These are phyloP conservation scores for Eilema depressum DNA, from an alignment of 2,888 invertebrate species.

Conservation along the genomic window DNA sequence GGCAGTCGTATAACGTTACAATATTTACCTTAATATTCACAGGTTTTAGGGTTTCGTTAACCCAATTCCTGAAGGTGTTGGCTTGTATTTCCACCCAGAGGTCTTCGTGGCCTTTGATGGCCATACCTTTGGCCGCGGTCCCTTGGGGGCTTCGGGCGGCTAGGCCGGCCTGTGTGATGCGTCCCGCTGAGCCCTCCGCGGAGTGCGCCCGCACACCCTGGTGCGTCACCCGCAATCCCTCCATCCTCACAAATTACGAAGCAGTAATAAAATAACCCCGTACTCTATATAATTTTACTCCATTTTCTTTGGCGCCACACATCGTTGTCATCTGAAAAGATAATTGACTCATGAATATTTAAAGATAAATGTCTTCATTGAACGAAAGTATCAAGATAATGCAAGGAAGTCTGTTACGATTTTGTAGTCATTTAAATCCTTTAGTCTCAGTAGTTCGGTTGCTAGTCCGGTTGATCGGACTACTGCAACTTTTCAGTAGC, in stretches of 20 bases:
- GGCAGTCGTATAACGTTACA: background rate
- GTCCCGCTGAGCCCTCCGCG: conserved; percentile 87
- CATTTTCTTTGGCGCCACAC: conserved; percentile 64
- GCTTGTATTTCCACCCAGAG: conserved; percentile 99
- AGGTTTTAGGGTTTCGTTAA: conserved; percentile 95
- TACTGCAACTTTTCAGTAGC: too few relatives aligned
- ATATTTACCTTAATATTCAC: conserved; percentile 88
- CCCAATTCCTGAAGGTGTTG: conserved; percentile 98
- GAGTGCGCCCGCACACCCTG: conserved; percentile 87
- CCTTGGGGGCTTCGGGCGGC: conserved; percentile 96
- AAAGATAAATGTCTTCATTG: conserved; percentile 16
- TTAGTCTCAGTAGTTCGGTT: too few relatives aligned
- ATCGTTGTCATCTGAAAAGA: conserved; percentile 70
- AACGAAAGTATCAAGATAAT: conserved; percentile 7
- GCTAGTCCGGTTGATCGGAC: too few relatives aligned
- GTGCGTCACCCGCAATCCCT: conserved; percentile 87
- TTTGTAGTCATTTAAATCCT: conserved; percentile 13
- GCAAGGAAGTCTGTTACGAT: conserved; percentile 3
- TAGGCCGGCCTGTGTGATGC: conserved; percentile 92
- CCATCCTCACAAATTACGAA: conserved; percentile 65
- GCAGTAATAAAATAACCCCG: conserved; percentile 46
- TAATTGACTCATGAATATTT: conserved; percentile 23
- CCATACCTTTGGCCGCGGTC: conserved; percentile 98
- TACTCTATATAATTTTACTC: conserved; percentile 54
- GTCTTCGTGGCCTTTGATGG: conserved; percentile 97